phyloP scores from a whole-genome alignment of 2,888 invertebrate species.

The Plebejus melissa region DNA sequence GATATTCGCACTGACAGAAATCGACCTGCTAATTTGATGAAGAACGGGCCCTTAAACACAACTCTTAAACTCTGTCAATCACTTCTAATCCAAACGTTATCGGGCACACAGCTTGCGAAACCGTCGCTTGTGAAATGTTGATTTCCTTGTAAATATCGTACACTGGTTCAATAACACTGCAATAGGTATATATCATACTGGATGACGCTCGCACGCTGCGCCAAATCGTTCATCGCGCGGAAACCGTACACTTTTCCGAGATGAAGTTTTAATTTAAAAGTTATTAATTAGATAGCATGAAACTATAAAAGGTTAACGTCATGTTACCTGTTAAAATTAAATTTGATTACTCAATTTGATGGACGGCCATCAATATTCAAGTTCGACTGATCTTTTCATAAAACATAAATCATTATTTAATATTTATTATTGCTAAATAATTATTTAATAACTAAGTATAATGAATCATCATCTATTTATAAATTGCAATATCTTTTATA shows the following conservation, averaged over 20 bases:
- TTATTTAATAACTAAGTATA: not conserved
- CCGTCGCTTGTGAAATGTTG: conserved; percentile 21
- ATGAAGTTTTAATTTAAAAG: not conserved
- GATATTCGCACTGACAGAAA: no score
- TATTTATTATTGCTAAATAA: not conserved
- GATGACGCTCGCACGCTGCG: no score
- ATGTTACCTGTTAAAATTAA: not conserved
- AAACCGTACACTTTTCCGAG: no score
- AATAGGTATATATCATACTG: no score
- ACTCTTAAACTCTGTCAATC: not conserved
- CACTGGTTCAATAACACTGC: not conserved
- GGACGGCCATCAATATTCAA: not conserved
- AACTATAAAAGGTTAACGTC: not conserved
- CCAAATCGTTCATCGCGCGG: no score
- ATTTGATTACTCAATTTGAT: not conserved
- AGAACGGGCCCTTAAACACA: no score
- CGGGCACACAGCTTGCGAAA: conserved; percentile 12
- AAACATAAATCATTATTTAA: not conserved
- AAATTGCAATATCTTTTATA: not conserved
- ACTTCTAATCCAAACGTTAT: conserved; percentile 14
- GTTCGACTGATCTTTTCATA: not conserved
- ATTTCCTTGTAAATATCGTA: conserved; percentile 23
- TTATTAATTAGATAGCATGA: not conserved
- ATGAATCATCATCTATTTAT: not conserved
- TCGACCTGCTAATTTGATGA: no score